Evolutionary conservation across 2,797 vertebrate genomes (phyloP), one percentile per base, ranked within the genome.

Genomic region (Dendrocincla fuliginosa): DNA sequence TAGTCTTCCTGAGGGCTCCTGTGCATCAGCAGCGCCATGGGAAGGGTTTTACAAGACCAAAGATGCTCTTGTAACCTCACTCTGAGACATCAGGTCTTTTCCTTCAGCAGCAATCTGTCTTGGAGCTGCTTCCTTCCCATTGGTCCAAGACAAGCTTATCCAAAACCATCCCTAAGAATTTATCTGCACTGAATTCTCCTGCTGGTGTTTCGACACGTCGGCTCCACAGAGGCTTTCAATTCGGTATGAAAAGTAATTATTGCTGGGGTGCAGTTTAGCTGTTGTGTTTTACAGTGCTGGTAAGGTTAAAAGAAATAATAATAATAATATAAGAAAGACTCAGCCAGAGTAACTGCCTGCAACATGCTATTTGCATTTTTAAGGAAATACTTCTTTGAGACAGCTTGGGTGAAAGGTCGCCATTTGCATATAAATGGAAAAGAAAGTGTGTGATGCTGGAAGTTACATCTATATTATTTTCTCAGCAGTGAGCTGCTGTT

Each of bases 381-480:
- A 98, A 98, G 98, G 98, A 97, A 98, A 98, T 97, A 96, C 95
- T 97, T 97, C 97, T 98, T 97, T 95, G 97, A 98, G 98, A 97
- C 97, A 97, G 98, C 97, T 95, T 92, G 97, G 98, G 98, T 98
- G 98, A 98, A 98, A 98, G 98, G 98, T 98, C 97, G 10, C 60
- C 55, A 98, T 98, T 98, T 98, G 98, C 98, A 98, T 98, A 97
- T 98, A 98, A 98, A 98, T 98, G 97, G 98, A 97, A 98, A 98
- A 97, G 97, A 98, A 97, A 98, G 97, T 97, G 97, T 96, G 83
- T 95, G 97, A 91, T 96, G 97, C 97, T 97, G 98, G 97, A 98
- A 98, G 98, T 97, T 98, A 96, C 97, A 95, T 97, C 97, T 98
- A 95, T 97, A 97, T 98, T 98, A 98, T 98, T 98, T 98, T 98